phyloP scores from a whole-genome alignment of 2,113 vertebrate species.

The Hucho hucho region DNA sequence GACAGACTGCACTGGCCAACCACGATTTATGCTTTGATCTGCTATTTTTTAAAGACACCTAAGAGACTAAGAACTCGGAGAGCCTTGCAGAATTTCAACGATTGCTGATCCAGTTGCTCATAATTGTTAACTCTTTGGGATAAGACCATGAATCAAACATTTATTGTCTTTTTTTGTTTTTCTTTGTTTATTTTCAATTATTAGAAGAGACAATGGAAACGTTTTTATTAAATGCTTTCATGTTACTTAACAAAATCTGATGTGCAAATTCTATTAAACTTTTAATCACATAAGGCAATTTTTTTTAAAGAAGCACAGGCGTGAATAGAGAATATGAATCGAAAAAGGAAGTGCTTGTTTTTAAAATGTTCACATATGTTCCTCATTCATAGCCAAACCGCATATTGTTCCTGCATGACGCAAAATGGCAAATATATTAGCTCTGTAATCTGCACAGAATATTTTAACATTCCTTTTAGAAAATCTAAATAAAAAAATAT shows the following conservation, averaged over 20 bases:
- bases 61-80: constrained; percentile 67
- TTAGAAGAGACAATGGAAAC: constrained; percentile 56
- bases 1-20: constrained; percentile 71
- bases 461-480: constrained; percentile 78
- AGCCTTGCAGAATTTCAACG: constrained; percentile 65
- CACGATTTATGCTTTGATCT: constrained; percentile 77
- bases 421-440: constrained; percentile 55
- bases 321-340: constrained; percentile 54
- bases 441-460: constrained; percentile 68
- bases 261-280: constrained; percentile 71
- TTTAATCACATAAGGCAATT: constrained; percentile 71
- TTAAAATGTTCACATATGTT: constrained; percentile 74
- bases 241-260: constrained; percentile 68
- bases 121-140: constrained; percentile 67
- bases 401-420: constrained; percentile 69
- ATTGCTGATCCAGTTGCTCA: constrained; percentile 56
- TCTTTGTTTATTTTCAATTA: constrained; percentile 59
- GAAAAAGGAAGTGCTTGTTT: constrained; percentile 51
- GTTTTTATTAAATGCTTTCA: constrained; percentile 71
- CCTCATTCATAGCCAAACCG: constrained; percentile 61
- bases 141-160: constrained; percentile 68
- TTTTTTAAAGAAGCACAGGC: constrained; percentile 65
- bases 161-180: constrained; percentile 68
- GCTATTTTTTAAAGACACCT: constrained; percentile 69
- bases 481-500: constrained; percentile 46